These are phyloP conservation scores for Sisor rabdophorus DNA, from an alignment of 2,113 vertebrate genomes.

Conservation along the genomic window DNA sequence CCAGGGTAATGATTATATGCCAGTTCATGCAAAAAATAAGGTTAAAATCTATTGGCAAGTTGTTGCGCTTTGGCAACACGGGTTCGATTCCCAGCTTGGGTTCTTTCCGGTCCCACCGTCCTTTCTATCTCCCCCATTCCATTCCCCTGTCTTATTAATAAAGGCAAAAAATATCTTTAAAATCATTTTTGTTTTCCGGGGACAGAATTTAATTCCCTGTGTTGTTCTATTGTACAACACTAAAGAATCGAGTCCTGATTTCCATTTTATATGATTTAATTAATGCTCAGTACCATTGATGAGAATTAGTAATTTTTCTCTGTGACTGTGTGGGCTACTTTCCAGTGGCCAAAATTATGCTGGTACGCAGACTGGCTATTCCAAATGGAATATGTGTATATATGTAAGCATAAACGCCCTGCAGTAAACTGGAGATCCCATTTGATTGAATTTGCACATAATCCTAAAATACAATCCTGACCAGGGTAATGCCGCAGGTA, in stretches of 20 bases:
- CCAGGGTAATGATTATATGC: constrained; percentile 71
- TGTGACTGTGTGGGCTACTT: not conserved
- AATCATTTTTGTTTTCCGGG: constrained; percentile 47
- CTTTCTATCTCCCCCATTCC: too few relatives aligned
- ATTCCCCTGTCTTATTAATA: too few relatives aligned
- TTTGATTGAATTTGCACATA: not conserved
- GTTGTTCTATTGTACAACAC: not conserved
- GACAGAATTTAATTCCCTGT: constrained; percentile 7
- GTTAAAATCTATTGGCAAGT: too few relatives aligned
- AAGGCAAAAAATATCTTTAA: too few relatives aligned
- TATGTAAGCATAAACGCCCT: not conserved
- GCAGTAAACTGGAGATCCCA: not conserved
- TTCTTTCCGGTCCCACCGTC: too few relatives aligned
- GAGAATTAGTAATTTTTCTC: constrained; percentile 46
- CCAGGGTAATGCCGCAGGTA: too few relatives aligned
- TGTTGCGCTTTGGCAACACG: too few relatives aligned
- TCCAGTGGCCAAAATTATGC: not conserved
- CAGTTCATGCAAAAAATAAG: constrained; percentile 62
- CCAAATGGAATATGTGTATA: not conserved
- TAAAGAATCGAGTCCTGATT: constrained; percentile 35
- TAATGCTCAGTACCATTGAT: constrained; percentile 49
- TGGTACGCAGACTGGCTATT: not conserved
- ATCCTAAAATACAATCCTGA: not conserved
- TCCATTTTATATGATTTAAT: constrained; percentile 54
- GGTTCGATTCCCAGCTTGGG: too few relatives aligned